A percentile compares a stretch with the other conserved stretches of the same genome.
phyloP scores from a whole-genome alignment of 2,113 vertebrate genomes.

The Erythrolamprus reginae region DNA sequence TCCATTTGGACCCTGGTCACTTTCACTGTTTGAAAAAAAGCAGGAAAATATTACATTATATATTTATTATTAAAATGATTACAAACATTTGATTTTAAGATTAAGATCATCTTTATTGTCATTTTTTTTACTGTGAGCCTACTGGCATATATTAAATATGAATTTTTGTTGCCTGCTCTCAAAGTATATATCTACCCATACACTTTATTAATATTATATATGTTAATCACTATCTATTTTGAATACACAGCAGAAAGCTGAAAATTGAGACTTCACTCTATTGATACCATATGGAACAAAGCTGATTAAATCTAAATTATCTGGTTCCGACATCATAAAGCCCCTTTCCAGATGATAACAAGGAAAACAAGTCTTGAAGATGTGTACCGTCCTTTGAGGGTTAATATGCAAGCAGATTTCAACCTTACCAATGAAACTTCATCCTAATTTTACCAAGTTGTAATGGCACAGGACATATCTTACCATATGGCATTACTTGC shows the following conservation, averaged over 20 bases:
- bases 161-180: background rate
- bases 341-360: background rate
- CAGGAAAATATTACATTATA: slow-evolving; percentile 33
- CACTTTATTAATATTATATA: background rate
- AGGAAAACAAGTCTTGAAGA: background rate
- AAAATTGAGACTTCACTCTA: background rate
- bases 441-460: background rate
- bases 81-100: background rate
- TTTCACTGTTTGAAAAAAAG: slow-evolving; percentile 78
- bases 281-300: background rate
- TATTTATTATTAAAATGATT: background rate
- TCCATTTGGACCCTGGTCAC: slow-evolving; percentile 97
- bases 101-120: background rate
- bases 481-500: background rate
- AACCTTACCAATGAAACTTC: background rate
- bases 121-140: background rate
- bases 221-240: too few relatives aligned
- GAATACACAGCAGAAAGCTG: too few relatives aligned
- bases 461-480: background rate
- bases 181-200: background rate
- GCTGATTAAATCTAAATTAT: background rate
- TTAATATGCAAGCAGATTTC: background rate
- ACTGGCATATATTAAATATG: background rate
- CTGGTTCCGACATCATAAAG: background rate
- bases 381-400: background rate